A percentile compares a stretch with the other conserved stretches of the same genome.
Conservation (phyloP, 2,797 vertebrate genomes). For the Anas bernieri region DNA sequence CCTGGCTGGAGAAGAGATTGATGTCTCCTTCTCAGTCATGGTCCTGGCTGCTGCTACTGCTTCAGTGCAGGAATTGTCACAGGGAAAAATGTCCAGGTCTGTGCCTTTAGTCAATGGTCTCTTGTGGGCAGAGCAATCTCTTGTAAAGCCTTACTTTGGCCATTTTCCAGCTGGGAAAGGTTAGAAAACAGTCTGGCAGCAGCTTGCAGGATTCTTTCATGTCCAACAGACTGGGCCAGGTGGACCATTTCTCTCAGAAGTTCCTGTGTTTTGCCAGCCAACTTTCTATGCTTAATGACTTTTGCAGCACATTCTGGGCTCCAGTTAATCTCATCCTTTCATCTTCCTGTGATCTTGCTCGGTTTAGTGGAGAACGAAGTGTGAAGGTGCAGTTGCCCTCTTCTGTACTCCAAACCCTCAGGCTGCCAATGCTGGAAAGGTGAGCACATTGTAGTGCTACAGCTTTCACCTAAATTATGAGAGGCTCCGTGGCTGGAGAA, state of each 20-base stretch:
- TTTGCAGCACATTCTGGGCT: conserved; percentile 20
- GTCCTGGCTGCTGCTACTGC: neutral
- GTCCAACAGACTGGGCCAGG: neutral
- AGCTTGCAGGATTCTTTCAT: neutral
- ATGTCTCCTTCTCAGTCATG: neutral
- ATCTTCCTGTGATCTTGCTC: conserved; percentile 19
- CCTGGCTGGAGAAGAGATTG: neutral
- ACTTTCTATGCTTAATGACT: conserved; percentile 18
- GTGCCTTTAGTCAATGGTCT: neutral
- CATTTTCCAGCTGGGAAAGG: neutral
- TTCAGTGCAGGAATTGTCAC: neutral
- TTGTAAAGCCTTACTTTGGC: conserved; percentile 3
- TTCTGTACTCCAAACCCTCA: neutral
- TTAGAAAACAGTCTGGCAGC: conserved; percentile 5
- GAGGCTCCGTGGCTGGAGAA: neutral
- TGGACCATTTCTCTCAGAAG: neutral
- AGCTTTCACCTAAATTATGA: neutral
- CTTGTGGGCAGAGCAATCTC: neutral
- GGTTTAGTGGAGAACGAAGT: conserved; percentile 20
- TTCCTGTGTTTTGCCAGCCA: neutral
- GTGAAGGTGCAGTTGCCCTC: conserved; percentile 15
- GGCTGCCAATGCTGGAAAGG: neutral
- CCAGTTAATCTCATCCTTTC: neutral
- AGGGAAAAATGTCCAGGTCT: neutral
- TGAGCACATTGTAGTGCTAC: fast-evolving